Base-by-base conservation (phyloP, 2,113 vertebrate species). In the Oceanodroma tethys region DNA sequence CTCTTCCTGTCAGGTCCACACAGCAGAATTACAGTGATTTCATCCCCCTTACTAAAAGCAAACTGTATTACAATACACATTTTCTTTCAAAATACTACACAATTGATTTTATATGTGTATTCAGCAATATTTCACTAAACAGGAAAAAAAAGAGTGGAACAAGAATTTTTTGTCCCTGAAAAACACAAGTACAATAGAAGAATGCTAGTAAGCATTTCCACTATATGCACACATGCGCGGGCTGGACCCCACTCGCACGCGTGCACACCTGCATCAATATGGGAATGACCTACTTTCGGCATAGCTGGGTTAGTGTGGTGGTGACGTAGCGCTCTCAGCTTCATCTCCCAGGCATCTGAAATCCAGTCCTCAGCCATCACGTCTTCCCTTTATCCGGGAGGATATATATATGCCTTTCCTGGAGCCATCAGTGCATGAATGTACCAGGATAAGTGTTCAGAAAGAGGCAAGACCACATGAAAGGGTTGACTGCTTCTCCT, bases 401-500 rank as follows among this genome's bases (percentile, higher is more conserved):
- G 13, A 65, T 20, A 73, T 63, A 85, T 36, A 30, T 63, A 59
- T 32, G 78, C 45, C 68, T 85, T 95, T 91, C 30, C 84, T 85
- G 78, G 12, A 86, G 65, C 59, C 48, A 8, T 71, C 18, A 56
- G 60, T 55, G 10, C 38, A 42, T 58, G 40, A 85, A 65, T n/a
- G 27, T 60, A 85, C 36, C n/a, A 87, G 88, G 48, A 3, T 68
- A 97, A 93, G 78, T 32, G 14, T 66, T 75, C 45, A 76, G 53
- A 76, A 85, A 87, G 83, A 92, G 56, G 56, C 60, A 95, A 81
- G 86, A 94, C 93, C 91, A 96, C 96, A 97, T 91, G 32, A 95
- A 96, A 97, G 38, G 29, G 70, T 62, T 0, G 0, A 29, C 15
- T 93, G 38, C 66, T 67, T 27, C 73, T 96, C 43, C 36, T 93